phyloP scores from a whole-genome alignment of 2,113 vertebrate genomes.

The Sylvilagus bachmani region DNA sequence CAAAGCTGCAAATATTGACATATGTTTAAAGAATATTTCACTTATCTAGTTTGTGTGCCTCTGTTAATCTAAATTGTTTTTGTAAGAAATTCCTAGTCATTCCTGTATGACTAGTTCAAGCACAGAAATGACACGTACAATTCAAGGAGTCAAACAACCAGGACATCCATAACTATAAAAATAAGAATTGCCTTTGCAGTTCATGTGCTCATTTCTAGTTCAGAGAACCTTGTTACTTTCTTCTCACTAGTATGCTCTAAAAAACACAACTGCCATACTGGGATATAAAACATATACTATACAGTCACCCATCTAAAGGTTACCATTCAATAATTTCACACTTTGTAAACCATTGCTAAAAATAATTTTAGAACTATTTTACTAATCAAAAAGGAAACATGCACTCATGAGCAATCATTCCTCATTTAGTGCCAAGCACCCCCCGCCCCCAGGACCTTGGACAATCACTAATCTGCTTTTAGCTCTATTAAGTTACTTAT shows the following conservation, averaged over 20 bases:
- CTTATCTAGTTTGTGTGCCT: conserved; percentile 69
- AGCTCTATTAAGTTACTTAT: background rate
- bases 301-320: background rate
- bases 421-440: background rate
- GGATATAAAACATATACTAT: background rate
- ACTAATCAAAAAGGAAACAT: background rate
- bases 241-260: background rate
- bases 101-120: background rate
- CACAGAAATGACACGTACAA: background rate
- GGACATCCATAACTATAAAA: background rate
- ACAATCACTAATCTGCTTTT: background rate
- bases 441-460: background rate
- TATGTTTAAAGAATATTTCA: conserved; percentile 74
- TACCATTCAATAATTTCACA: background rate
- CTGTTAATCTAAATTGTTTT: conserved; percentile 66
- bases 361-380: background rate
- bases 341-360: background rate
- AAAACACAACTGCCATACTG: background rate
- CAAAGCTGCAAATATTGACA: conserved; percentile 62
- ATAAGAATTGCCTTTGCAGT: background rate
- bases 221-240: background rate
- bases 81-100: background rate
- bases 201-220: background rate
- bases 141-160: background rate
- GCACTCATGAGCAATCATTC: background rate